phyloP scores from a whole-genome alignment of 2,113 vertebrate genomes.

The Hylia prasina region DNA sequence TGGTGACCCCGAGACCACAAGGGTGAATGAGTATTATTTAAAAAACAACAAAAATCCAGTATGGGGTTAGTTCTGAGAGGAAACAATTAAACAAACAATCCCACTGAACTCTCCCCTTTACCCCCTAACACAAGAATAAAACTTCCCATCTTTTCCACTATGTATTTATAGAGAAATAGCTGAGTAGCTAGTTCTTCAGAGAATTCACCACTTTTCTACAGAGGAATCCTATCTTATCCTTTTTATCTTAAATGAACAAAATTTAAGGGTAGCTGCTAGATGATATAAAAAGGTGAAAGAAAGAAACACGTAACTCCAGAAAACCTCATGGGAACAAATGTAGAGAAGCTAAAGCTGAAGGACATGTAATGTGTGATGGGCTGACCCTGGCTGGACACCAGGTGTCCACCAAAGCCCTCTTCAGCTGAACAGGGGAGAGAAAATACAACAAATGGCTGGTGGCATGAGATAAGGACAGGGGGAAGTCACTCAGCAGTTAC shows the following conservation, averaged over 20 bases:
- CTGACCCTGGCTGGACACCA: not conserved
- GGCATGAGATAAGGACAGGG: not conserved
- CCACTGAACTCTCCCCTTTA: rapidly evolving
- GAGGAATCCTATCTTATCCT: not conserved
- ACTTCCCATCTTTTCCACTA: not conserved
- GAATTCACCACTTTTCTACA: not conserved
- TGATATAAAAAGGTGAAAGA: not conserved
- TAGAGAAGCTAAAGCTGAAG: not conserved
- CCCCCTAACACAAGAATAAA: not conserved
- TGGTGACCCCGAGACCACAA: no score
- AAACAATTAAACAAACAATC: not conserved
- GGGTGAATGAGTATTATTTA: not conserved
- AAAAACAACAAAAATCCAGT: not conserved
- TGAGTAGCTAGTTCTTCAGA: not conserved
- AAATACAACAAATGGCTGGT: not conserved
- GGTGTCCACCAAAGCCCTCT: not conserved
- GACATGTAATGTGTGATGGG: no score
- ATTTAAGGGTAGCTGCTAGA: not conserved
- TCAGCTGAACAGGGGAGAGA: not conserved
- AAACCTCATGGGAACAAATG: not conserved
- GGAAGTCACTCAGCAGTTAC: not conserved
- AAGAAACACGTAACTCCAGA: not conserved
- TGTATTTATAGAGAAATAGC: not conserved
- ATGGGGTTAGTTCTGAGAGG: not conserved
- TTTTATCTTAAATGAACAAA: not conserved